phyloP scores from a whole-genome alignment of 1,140 invertebrate species.

The Nasonia giraulti region DNA sequence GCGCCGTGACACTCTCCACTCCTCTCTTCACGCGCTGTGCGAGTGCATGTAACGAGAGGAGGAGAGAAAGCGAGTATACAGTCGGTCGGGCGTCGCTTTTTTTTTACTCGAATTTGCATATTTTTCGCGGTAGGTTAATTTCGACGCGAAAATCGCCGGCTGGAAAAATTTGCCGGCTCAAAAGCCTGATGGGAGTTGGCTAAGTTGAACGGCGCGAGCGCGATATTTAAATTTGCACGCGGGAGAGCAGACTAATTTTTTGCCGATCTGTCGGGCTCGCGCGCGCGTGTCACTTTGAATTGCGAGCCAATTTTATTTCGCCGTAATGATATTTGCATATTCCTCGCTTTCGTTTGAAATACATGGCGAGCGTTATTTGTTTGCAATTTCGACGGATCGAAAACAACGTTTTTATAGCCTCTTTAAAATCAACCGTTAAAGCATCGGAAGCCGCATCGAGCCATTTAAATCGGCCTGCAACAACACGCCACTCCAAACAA shows the following conservation, averaged over 20 bases:
- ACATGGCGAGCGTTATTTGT: neutral
- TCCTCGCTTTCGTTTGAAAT: neutral
- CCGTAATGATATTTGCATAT: constrained; percentile 17
- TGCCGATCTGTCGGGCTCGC: neutral
- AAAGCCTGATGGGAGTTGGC: constrained; percentile 40
- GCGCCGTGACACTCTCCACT: constrained; percentile 49
- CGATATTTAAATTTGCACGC: constrained; percentile 47
- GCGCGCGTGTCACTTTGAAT: neutral
- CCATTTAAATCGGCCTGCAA: constrained; percentile 1
- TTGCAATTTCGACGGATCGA: neutral
- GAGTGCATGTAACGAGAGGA: constrained; percentile 30
- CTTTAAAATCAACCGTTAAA: neutral
- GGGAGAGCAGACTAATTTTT: constrained; percentile 40
- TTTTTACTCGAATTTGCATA: constrained; percentile 61
- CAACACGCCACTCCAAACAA: neutral
- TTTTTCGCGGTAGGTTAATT: constrained; percentile 59
- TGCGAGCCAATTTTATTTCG: neutral
- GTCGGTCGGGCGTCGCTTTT: constrained; percentile 5
- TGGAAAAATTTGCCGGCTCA: constrained; percentile 23
- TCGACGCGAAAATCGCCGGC: constrained; percentile 52
- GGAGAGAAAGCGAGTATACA: neutral
- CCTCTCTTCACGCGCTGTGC: neutral
- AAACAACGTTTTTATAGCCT: neutral
- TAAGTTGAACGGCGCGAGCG: constrained; percentile 37
- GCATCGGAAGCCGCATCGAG: neutral